Conservation (phyloP, 1,140 invertebrate genomes). For the Sitobion miscanthi region DNA sequence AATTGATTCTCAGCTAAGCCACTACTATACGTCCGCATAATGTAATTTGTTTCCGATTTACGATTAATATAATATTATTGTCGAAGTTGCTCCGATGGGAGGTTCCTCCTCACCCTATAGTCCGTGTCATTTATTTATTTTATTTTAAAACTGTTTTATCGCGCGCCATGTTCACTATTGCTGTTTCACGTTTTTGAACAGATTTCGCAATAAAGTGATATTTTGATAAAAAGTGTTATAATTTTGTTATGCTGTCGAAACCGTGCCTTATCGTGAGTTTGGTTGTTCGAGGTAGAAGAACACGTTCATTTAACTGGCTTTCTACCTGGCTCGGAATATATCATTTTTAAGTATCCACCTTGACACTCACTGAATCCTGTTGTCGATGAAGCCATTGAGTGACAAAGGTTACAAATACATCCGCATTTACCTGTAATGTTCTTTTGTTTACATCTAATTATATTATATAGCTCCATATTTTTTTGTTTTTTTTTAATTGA, state of each 20-base stretch:
- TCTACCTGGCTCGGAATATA: not conserved
- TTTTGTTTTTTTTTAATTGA: no score
- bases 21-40: not conserved
- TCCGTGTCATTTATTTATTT: not conserved
- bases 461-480: no score
- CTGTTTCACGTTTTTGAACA: not conserved
- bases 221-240: not conserved
- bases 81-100: not conserved
- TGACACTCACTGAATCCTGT: no score
- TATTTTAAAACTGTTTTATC: not conserved
- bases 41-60: slow-evolving; percentile 6
- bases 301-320: not conserved
- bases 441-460: no score
- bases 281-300: not conserved
- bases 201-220: not conserved
- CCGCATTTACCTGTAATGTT: no score
- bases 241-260: no score
- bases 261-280: not conserved
- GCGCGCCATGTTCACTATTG: no score
- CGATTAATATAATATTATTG: not conserved
- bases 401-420: no score
- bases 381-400: no score
- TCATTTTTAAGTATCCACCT: no score
- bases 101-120: no score
- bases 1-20: not conserved